Evolutionary conservation across 2,888 invertebrate genomes (phyloP), one percentile per base, ranked within the genome.

Genomic region (Zelleria hepariella): DNA sequence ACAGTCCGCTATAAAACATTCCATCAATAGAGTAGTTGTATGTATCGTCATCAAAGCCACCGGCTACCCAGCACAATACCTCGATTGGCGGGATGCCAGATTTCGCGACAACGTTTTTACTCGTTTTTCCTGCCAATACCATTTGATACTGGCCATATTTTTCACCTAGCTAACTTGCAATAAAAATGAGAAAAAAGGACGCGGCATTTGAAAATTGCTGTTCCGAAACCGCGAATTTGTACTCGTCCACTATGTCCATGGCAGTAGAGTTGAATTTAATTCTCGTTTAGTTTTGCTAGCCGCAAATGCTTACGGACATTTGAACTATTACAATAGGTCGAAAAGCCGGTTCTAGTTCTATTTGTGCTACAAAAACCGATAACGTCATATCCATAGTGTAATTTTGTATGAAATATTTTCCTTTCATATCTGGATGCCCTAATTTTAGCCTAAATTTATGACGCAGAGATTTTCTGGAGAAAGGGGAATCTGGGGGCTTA

Each of bases 81-180:
- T 7, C 20, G 7, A 49, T 49, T 82, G 82, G 82, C 79, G 69
- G 53, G 15, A 59, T 64, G 82, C 82, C 82, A 82, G 72, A 57
- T 62, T 48, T 62, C 64, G 74, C 68, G 75, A 77, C 77, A 76
- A n/a, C n/a, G n/a, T 78, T 74, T 71, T 68, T 67, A 67, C 68
- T 72, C 74, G 68, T 77, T 75, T 75, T 69, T 66, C 67, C 69
- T 67, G 72, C 75, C 77, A 71, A 75, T 79, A 71, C 71, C 75
- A 72, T 77, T 77, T 71, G 66, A 68, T 68, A 65, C 63, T 42
- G 63, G 64, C 21, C 49, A 49, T 21, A 49, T 49, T 49, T 49
- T 49, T 49, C 49, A 49, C 49, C 49, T 49, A 49, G 32, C 32
- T 15, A 42, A 42, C 32, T 10, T 42, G 15, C 32, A 42, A 42